A percentile compares a stretch with the other conserved stretches of the same genome.
Conservation (phyloP, 1,140 invertebrate genomes). For the Sycophaga agraensis region DNA sequence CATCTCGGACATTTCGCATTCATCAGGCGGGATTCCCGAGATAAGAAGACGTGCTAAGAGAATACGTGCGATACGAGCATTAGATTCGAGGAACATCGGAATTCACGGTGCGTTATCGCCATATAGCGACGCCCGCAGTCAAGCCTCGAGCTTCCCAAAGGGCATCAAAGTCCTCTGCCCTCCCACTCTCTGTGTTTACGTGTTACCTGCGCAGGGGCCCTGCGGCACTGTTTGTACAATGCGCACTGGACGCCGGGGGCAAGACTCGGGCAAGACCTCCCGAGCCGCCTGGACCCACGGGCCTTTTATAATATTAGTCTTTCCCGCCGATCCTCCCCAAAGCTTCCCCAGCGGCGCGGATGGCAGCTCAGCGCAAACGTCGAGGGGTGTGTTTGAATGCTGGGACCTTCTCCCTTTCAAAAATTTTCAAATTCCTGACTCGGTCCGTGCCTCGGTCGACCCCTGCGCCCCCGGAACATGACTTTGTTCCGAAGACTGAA, state of each 20-base stretch:
- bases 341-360: background rate
- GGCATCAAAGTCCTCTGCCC: too few species aligned
- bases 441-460: too few species aligned
- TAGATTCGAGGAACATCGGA: slow-evolving; percentile 16
- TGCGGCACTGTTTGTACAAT: too few species aligned
- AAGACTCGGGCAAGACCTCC: background rate
- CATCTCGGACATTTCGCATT: background rate
- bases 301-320: slow-evolving; percentile 8
- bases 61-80: background rate
- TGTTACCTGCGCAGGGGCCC: too few species aligned
- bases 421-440: too few species aligned
- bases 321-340: background rate
- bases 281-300: background rate
- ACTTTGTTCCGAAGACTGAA: too few species aligned
- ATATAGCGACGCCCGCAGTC: background rate
- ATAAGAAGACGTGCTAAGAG: slow-evolving; percentile 21
- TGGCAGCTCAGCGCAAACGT: background rate
- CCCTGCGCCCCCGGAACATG: too few species aligned
- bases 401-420: too few species aligned
- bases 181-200: too few species aligned
- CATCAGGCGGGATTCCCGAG: slow-evolving; percentile 25
- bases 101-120: slow-evolving; percentile 22
- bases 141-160: too few species aligned
- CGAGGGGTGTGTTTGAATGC: background rate
- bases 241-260: too few species aligned